Evolutionary conservation across 2,797 vertebrate species (phyloP).

Genomic region (Clarias platycephalus): DNA sequence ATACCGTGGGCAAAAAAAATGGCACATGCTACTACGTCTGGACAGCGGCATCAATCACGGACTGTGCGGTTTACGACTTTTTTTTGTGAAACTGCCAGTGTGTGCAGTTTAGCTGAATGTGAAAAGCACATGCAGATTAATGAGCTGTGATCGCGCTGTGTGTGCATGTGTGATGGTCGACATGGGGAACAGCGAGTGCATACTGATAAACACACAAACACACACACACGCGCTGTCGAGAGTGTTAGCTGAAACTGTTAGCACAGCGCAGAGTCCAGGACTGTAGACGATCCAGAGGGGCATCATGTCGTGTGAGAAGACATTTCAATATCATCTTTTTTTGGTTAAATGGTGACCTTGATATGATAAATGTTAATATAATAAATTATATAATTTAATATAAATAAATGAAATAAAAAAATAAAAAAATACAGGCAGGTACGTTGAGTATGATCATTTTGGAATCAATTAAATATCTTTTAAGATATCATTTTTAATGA

Average conservation of each 20-base stretch:
- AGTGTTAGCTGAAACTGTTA: neutral
- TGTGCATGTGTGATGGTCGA: neutral
- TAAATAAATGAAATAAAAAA: neutral
- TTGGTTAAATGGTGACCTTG: neutral
- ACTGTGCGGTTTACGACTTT: neutral
- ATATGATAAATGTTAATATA: neutral
- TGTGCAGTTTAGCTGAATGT: slow-evolving; percentile 37
- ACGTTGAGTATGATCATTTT: too few relatives aligned
- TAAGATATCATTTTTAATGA: too few relatives aligned
- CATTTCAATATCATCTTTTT: neutral
- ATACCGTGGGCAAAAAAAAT: slow-evolving; percentile 33
- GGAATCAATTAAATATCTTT: too few relatives aligned
- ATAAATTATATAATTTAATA: too few relatives aligned
- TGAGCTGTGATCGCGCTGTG: slow-evolving; percentile 33
- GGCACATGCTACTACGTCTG: slow-evolving; percentile 10
- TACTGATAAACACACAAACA: slow-evolving; percentile 6
- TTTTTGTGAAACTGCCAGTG: neutral
- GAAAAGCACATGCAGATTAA: slow-evolving; percentile 40
- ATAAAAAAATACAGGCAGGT: too few relatives aligned
- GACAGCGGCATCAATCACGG: slow-evolving; percentile 45
- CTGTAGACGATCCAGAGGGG: neutral
- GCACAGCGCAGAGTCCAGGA: neutral
- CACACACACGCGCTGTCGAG: neutral
- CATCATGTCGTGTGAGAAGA: neutral
- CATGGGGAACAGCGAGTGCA: neutral